Base-by-base conservation (phyloP, 2,113 vertebrate species). In the Anoura caudifer region DNA sequence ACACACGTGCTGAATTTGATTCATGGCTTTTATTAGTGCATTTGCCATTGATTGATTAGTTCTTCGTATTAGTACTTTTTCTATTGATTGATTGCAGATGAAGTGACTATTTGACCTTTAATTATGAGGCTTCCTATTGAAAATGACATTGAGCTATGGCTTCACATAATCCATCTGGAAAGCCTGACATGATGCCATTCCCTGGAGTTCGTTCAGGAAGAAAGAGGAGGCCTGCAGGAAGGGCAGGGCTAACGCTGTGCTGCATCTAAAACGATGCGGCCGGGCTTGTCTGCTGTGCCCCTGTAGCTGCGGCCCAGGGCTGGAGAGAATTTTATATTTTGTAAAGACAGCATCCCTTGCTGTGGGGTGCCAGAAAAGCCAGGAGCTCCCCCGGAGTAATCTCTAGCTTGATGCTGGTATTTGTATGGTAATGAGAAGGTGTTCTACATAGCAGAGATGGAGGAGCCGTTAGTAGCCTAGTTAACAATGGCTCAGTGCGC, bases 51-150 rank as follows among this genome's bases (percentile, higher is more conserved):
- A 99, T 98, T 98, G 99, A 99, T 99, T 99, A 98, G 98, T 98
- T 98, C 98, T 98, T 98, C 96, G 97, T 98, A 99, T 99, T 99
- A 99, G 99, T 98, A 99, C 98, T 99, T 99, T 98, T 99, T 99
- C 99, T 99, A 99, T 99, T 99, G 99, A 99, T 99, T 99, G 99
- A 99, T 99, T 99, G 99, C 99, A 99, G 99, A 99, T 99, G 99
- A 99, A 99, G 99, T 99, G 99, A 99, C 99, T 99, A 98, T 99
- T 99, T 99, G 99, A 99, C 99, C 99, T 99, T 99, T 99, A 99
- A 99, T 99, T 99, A 99, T 99, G 98, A 99, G 98, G 98, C 98
- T 98, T 98, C 98, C 98, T 98, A 98, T 99, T 99, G 99, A 98
- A 98, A 98, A 99, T 99, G 98, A 98, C 98, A 99, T 98, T 98